Base-by-base conservation (phyloP, 2,113 vertebrate genomes). In the Oreochromis tanganicae region DNA sequence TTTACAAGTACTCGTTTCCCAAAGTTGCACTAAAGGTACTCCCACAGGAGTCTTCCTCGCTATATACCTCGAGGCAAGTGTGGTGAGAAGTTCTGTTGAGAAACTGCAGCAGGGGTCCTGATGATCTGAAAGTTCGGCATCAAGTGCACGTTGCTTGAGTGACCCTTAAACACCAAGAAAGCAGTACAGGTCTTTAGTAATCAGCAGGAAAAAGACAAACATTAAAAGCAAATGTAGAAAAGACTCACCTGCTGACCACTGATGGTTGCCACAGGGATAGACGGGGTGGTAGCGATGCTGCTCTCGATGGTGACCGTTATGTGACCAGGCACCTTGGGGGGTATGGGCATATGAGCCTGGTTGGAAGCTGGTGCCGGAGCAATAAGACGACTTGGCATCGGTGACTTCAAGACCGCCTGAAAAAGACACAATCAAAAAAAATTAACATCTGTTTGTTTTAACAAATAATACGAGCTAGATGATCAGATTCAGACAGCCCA, bases 221-320 rank as follows among this genome's bases (percentile, higher is more conserved):
- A 81, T 3, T 17, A 11, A 75, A 4, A 82, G 16, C 1, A 4
- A 9, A 36, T 10, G 11, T 3, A 38, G 19, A 41, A 32, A 9
- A 29, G 38, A 48, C 89, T 92, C 83, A 99, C 99, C 98, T 99
- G 99, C 85, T 99, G 99, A 88, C 98, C 97, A 91, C 99, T 99
- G 96, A 99, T 99, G 24, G 99, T 99, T 92, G 98, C 99, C 96
- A 99, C 98, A 3, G 99, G 98, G 93, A 99, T 99, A 59, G 98
- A 97, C 16, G 97, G 97, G 89, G 98, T 97, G 86, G 99, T 96
- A 75, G 98, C 96, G 38, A 99, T 97, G 87, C 89, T 98, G 96
- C 97, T 99, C 89, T 99, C 99, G 96, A 98, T 96, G 79, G 98
- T 97, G 50, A 99, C 98, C 2, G 98, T 98, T 61, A 99, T 98